phyloP scores from a whole-genome alignment of 2,113 vertebrate genomes.

The Ceyx melanurus region DNA sequence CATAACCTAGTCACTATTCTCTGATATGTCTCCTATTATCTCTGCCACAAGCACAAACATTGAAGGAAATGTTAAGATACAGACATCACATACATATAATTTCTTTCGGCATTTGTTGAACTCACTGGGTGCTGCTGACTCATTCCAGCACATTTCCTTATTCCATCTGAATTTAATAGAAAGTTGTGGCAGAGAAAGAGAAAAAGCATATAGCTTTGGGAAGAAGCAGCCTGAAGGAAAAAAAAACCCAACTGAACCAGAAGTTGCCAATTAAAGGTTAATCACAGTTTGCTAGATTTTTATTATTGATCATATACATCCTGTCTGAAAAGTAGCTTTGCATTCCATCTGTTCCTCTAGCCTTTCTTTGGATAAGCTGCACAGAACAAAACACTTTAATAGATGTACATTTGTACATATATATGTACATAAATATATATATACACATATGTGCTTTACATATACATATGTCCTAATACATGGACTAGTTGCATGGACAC shows the following conservation, averaged over 20 bases:
- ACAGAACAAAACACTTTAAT: not conserved
- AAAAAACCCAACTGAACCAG: not conserved
- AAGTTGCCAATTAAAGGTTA: not conserved
- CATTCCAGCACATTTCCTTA: not conserved
- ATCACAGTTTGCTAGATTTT: not conserved
- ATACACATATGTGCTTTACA: not conserved
- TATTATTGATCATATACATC: not conserved
- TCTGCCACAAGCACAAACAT: rapidly evolving
- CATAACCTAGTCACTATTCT: not conserved
- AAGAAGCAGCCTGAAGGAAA: not conserved
- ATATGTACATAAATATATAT: not conserved
- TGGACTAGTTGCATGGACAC: not conserved
- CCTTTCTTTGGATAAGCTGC: not conserved
- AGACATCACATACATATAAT: not conserved
- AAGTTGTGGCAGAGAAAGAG: not conserved
- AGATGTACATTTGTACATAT: not conserved
- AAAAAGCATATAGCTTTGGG: not conserved
- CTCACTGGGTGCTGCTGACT: not conserved
- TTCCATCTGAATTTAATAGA: not conserved
- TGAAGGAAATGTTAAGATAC: not conserved
- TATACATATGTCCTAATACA: rapidly evolving
- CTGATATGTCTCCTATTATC: not conserved
- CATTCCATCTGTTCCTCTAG: not conserved
- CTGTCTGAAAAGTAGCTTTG: not conserved
- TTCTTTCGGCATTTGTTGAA: not conserved